Base-by-base conservation (phyloP, 2,113 vertebrate genomes). In the Todiramphus saurophagus region DNA sequence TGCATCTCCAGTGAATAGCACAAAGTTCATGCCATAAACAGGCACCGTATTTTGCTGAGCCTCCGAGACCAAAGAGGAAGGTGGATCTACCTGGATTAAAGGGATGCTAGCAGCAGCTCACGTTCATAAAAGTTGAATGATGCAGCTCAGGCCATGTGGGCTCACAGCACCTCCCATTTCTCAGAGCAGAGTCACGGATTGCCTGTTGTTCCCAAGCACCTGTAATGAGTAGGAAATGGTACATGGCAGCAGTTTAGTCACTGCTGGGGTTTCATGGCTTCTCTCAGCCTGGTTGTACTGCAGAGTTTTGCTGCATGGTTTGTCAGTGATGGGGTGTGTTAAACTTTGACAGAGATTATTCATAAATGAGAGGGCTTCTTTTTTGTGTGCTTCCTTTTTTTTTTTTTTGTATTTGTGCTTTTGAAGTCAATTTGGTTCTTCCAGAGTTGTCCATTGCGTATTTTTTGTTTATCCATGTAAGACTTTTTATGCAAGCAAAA, bases 291-390 rank as follows among this genome's bases (percentile, higher is more conserved):
- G 35, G 13, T 83, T 86, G 94, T 88, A 77, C 66, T 90, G 41
- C 92, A 86, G 37, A 41, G 30, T 67, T 94, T 93, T 91, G 74
- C 69, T 74, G 59, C 48, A 8, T 43, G 81, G 12, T 25, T 91
- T 3, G 3, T 21, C 66, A 75, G 30, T 87, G 76, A 84, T 75
- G 44, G 62, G 89, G 16, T 69, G 41, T 68, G 35, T 83, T 64
- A 77, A 75, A n/a, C 51, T 94, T 67, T 87, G 73, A 75, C 13
- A 93, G 58, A 75, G 30, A 16, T 93, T 78, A 66, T 96, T 96
- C 5, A 25, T 81, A 90, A 94, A 64, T 87, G 8, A 82, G 53
- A 85, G 21, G 11, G 16, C 66, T 89, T 84, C 41, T 76, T 68
- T 58, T 28, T 58, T 81, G 87, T 48, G 9, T 87, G 44, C 16